These are phyloP conservation scores for Mimachlamys varia DNA, from an alignment of 2,888 invertebrate genomes.

Conservation along the genomic window DNA sequence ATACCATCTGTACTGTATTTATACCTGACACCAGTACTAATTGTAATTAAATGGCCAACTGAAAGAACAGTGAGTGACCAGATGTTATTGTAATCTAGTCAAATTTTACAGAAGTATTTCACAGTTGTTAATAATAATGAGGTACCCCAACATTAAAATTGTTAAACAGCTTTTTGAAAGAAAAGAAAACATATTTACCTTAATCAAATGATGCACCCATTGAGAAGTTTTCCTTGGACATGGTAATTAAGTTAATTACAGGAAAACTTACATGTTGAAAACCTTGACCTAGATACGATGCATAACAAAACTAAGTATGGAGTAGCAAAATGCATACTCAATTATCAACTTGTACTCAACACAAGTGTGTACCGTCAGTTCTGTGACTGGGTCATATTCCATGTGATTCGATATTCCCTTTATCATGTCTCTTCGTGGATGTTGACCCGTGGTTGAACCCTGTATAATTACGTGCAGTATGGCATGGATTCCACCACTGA, in stretches of 20 bases:
- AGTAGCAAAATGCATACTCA: neutral
- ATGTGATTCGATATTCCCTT: neutral
- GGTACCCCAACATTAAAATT: too few species aligned
- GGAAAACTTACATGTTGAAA: neutral
- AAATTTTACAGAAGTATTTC: too few species aligned
- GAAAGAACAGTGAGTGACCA: too few species aligned
- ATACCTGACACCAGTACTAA: too few species aligned
- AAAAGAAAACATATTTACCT: slow-evolving; percentile 1
- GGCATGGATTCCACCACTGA: neutral
- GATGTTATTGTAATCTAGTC: too few species aligned
- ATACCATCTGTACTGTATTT: too few species aligned
- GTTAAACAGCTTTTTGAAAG: neutral
- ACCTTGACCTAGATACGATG: neutral
- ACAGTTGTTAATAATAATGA: too few species aligned
- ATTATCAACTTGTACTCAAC: neutral
- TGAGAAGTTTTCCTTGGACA: neutral
- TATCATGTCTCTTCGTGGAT: neutral
- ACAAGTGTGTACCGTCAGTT: neutral
- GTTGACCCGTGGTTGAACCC: neutral
- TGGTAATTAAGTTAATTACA: neutral
- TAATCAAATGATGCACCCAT: neutral
- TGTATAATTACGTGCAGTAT: neutral
- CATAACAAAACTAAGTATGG: neutral
- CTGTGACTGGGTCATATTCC: slow-evolving; percentile 27
- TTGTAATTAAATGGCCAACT: too few species aligned